A percentile compares a stretch with the other conserved stretches of the same genome.
Evolutionary conservation across 2,888 invertebrate species (phyloP).

Genomic region (Drosophila gaucha): DNA sequence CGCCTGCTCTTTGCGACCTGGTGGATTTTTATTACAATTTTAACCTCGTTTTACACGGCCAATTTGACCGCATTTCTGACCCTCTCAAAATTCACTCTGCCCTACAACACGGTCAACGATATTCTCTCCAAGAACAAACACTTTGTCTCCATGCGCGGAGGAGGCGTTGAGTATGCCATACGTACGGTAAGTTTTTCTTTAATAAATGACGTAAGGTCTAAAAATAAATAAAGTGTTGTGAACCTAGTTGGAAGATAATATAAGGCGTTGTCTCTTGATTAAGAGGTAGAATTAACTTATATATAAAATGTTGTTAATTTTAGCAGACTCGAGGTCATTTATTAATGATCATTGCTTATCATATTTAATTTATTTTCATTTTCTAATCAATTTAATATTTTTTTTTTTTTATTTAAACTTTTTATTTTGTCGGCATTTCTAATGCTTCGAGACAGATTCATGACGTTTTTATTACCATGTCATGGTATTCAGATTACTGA

Average conservation of each 20-base stretch:
- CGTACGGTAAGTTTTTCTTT: slow-evolving; percentile 85
- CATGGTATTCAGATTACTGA: no score
- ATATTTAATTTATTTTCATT: no score
- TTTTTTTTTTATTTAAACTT: no score
- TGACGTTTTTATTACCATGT: no score
- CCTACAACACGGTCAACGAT: slow-evolving; percentile 89
- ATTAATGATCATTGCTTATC: no score
- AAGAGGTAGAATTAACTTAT: no score
- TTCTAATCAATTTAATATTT: no score
- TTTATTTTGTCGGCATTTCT: no score
- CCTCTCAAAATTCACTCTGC: slow-evolving; percentile 92
- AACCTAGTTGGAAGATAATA: not conserved
- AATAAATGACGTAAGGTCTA: not conserved
- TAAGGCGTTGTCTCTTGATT: no score
- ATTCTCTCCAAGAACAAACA: slow-evolving; percentile 88
- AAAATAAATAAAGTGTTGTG: not conserved
- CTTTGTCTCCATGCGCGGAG: slow-evolving; percentile 90
- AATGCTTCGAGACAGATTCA: no score
- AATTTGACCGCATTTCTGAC: slow-evolving; percentile 95
- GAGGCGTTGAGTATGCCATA: slow-evolving; percentile 89
- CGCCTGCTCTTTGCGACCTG: slow-evolving; percentile 94
- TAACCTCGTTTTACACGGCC: slow-evolving; percentile 96
- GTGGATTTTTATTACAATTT: slow-evolving; percentile 95
- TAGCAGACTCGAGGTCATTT: no score
- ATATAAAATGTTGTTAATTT: no score